Evolutionary conservation across 2,797 vertebrate genomes (phyloP).

Genomic region (Pantherophis alleghaniensis): DNA sequence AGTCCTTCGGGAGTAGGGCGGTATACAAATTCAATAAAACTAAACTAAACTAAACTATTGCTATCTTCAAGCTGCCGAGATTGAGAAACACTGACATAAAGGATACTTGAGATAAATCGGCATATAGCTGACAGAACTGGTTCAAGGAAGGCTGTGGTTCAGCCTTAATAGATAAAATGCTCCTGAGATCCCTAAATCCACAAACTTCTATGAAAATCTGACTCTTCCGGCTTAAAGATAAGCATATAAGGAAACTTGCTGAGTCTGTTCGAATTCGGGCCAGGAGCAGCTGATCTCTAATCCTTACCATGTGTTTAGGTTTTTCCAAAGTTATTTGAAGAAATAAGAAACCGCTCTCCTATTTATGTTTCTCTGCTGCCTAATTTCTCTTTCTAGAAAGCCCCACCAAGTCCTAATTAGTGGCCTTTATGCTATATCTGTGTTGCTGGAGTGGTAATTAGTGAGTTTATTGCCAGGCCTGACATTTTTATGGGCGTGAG

Average conservation of each 20-base stretch:
- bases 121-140: neutral
- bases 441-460: constrained; percentile 39
- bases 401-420: constrained; percentile 64
- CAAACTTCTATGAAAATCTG: neutral
- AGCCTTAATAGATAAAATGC: neutral
- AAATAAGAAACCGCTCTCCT: constrained; percentile 58
- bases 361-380: constrained; percentile 50
- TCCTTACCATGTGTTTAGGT: constrained; percentile 64
- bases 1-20: too few relatives aligned
- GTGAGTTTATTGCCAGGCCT: constrained; percentile 30
- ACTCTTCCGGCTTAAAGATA: neutral
- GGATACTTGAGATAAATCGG: neutral
- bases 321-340: constrained; percentile 66
- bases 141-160: neutral
- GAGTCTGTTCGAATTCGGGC: constrained; percentile 53
- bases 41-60: too few relatives aligned
- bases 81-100: neutral
- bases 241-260: constrained; percentile 50
- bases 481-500: neutral
- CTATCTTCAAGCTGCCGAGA: neutral
- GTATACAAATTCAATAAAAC: too few relatives aligned
- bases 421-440: constrained; percentile 49
- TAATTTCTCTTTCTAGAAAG: constrained; percentile 58
- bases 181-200: neutral
- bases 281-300: constrained; percentile 59